A percentile compares a stretch with the other conserved stretches of the same genome.
phyloP scores from a whole-genome alignment of 2,888 invertebrate species.

The Acleris literana region DNA sequence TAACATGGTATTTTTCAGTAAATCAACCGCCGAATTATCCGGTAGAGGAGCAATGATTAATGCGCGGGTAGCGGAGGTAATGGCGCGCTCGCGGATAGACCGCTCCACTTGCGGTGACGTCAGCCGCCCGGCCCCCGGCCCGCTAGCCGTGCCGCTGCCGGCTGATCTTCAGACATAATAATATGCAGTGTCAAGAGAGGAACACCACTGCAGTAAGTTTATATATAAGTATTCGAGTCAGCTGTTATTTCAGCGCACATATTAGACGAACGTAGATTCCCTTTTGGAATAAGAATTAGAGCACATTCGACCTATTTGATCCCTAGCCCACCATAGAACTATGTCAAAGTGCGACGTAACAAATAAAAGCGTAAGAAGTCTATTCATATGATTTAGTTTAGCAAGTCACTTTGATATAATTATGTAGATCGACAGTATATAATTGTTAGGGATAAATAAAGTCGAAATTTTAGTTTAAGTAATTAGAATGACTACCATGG shows the following conservation, averaged over 20 bases:
- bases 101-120: constrained; percentile 26
- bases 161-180: background rate
- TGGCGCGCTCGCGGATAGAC: constrained; percentile 45
- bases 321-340: too few relatives aligned
- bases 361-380: too few relatives aligned
- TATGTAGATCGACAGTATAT: too few relatives aligned
- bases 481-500: constrained; percentile 19
- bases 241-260: too few relatives aligned
- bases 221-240: too few relatives aligned
- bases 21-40: constrained; percentile 84
- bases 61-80: constrained; percentile 74
- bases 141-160: background rate
- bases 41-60: constrained; percentile 81
- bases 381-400: too few relatives aligned
- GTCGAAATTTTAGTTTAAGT: background rate
- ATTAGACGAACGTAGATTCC: too few relatives aligned
- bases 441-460: background rate
- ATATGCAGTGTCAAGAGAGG: constrained; percentile 1
- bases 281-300: too few relatives aligned
- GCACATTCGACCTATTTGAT: too few relatives aligned
- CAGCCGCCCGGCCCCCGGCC: constrained; percentile 2
- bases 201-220: background rate
- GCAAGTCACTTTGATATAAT: too few relatives aligned
- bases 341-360: too few relatives aligned
- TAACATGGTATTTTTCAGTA: constrained; percentile 83